phyloP scores from a whole-genome alignment of 2,888 invertebrate genomes.

The Alsophila aescularia region DNA sequence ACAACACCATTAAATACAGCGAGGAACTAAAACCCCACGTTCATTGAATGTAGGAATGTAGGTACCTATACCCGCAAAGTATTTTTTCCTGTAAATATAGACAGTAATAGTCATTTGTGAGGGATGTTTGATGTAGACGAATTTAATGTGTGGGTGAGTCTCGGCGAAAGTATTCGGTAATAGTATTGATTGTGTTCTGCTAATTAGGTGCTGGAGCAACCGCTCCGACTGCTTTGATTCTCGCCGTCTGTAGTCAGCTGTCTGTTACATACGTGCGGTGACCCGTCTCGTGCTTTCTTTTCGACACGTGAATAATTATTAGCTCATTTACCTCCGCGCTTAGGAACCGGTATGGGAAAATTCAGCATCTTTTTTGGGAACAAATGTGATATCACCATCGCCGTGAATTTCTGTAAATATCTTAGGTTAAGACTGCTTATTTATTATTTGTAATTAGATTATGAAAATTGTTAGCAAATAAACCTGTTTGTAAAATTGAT shows the following conservation, averaged over 20 bases:
- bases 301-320: conserved; percentile 58
- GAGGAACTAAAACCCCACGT: conserved; percentile 72
- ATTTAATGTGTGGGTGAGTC: conserved; percentile 21
- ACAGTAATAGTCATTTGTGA: conserved; percentile 42
- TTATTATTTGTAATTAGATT: conserved; percentile 68
- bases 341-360: conserved; percentile 43
- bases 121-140: conserved; percentile 36
- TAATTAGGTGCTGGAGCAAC: conserved; percentile 53
- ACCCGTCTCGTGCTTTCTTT: conserved; percentile 63
- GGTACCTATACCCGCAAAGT: conserved; percentile 19
- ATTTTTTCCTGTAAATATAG: conserved; percentile 60
- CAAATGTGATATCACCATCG: conserved; percentile 38
- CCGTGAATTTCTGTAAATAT: conserved; percentile 79
- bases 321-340: conserved; percentile 43
- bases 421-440: conserved; percentile 65
- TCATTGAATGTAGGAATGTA: conserved; percentile 49
- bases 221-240: conserved; percentile 48
- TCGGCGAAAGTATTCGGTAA: conserved; percentile 48
- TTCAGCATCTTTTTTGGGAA: conserved; percentile 25
- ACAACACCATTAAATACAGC: conserved; percentile 82
- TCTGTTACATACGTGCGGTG: conserved; percentile 43
- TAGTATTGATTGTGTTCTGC: conserved; percentile 52
- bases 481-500: conserved; percentile 42
- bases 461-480: conserved; percentile 66
- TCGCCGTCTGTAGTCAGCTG: conserved; percentile 29